Base-by-base conservation (phyloP, 2,888 invertebrate genomes). In the Epinotia brunnichana region DNA sequence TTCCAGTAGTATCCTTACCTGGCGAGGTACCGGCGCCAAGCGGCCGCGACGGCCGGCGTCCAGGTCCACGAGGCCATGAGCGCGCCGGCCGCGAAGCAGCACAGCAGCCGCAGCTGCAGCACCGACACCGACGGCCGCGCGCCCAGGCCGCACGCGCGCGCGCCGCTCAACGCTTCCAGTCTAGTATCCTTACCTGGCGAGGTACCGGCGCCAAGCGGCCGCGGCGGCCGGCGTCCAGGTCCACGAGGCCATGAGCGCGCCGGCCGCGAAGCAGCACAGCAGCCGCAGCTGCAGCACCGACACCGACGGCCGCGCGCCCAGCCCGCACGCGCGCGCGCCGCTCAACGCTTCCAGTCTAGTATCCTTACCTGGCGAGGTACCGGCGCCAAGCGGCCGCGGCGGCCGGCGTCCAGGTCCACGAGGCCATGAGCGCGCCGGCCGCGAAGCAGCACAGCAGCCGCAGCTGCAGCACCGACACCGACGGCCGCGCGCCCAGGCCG, bases 401-500 rank as follows among this genome's bases (percentile, higher is more conserved):
- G 41, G 41, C 41, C 11, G 41, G 41, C 13, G 41, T 41, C 41
- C 41, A 41, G 41, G 41, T 41, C 54, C 54, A 56, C 21, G 54
- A 56, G 10, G 54, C 54, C 54, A 56, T 56, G 54, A 56, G 54
- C 54, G 41, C 41, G 41, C 41, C 41, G 41, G 41, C 41, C 13
- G 41, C 41, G 13, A 11, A 13, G 41, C 41, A 11, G 13, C 41
- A 41, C 41, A 41, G 41, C 41, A 41, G 90, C 81, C 98, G 97
- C 76, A 98, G 86, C 85, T 98, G 97, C 62, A 97, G 89, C 86
- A 97, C 95, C 0, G 96, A 96, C 71, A 97, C 95, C 79, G 97
- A 98, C 0, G 98, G 98, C 2, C 97, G 94, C 61, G 94, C 91
- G 77, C 95, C 95, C 78, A 95, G 91, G 75, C 94, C 94, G 82